Base-by-base conservation (phyloP, 2,888 invertebrate species). In the Lycia hirtaria region DNA sequence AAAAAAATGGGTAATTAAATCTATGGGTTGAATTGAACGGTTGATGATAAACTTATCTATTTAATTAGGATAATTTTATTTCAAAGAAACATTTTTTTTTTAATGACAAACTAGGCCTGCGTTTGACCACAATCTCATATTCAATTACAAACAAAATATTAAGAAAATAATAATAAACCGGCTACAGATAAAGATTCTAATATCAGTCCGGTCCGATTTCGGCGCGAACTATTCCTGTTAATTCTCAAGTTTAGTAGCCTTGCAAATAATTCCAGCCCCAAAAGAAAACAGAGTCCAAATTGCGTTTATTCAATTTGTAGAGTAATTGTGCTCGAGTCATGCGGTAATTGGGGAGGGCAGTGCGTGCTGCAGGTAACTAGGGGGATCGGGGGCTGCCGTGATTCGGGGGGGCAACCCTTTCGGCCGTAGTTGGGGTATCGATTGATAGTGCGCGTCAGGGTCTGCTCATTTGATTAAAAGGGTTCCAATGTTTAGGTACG, bases 351-450 rank as follows among this genome's bases (percentile, higher is more conserved):
- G 48, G 57, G 45, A 60, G 60, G 67, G 67, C 53, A 58, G 58
- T 63, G 63, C 64, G 68, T 66, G 64, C 67, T 59, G 65, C 61
- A 62, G 65, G 66, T 68, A 68, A 68, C 66, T 37, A 67, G 67
- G 64, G 45, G 53, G 52, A 17, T 38, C 22, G 43, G 41, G 32
- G 53, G 48, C 17, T 20, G 52, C 22, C 41, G 51, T 49, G 60
- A 57, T 61, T 56, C 38, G 45, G 54, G 62, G 55, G 51, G 54
- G 56, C 62, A 67, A 67, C 67, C 67, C 67, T 67, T 40, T 67
- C 43, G 57, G 58, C 47, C 60, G 38, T 43, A 43, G 49, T 32
- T 28, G 43, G n/a, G 43, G 35, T 50, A 57, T 53, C 57, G 52
- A 57, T 57, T 57, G 47, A 49, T 64, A 55, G 64, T 51, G 47